These are phyloP conservation scores for Rhodophaea formosa DNA, from an alignment of 2,888 invertebrate species.

Conservation along the genomic window DNA sequence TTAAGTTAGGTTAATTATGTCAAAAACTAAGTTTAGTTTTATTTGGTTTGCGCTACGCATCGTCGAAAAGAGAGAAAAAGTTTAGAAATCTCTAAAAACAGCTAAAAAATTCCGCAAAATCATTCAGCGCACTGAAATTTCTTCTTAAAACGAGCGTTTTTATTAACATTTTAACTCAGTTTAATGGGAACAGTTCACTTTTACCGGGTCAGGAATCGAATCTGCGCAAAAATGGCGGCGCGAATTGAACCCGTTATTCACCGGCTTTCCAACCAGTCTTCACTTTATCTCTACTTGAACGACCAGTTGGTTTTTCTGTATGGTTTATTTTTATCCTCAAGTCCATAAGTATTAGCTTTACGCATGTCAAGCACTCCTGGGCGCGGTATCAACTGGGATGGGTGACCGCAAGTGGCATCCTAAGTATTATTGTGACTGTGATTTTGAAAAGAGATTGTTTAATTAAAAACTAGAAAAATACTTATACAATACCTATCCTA, in stretches of 20 bases:
- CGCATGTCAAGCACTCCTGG: no score
- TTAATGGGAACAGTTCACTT: constrained; percentile 9
- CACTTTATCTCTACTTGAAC: not conserved
- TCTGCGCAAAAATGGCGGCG: not conserved
- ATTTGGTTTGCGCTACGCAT: no score
- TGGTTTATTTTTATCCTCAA: not conserved
- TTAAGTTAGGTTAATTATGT: no score
- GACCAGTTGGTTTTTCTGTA: not conserved
- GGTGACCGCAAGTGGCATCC: no score
- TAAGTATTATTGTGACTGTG: no score
- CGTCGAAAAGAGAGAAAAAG: no score
- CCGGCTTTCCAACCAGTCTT: constrained; percentile 15
- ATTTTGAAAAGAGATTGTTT: no score
- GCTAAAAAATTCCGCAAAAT: not conserved
- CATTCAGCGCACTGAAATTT: not conserved
- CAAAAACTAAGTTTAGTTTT: no score
- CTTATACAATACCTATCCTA: no score
- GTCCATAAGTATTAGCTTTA: no score
- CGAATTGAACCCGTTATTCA: constrained; percentile 14
- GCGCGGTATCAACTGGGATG: no score
- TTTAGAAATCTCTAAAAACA: not conserved
- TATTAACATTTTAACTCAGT: not conserved
- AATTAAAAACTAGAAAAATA: no score
- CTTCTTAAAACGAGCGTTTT: not conserved
- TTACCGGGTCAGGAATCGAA: constrained; percentile 18